Evolutionary conservation across 2,797 vertebrate genomes (phyloP).

Genomic region (Nannoperca australis): DNA sequence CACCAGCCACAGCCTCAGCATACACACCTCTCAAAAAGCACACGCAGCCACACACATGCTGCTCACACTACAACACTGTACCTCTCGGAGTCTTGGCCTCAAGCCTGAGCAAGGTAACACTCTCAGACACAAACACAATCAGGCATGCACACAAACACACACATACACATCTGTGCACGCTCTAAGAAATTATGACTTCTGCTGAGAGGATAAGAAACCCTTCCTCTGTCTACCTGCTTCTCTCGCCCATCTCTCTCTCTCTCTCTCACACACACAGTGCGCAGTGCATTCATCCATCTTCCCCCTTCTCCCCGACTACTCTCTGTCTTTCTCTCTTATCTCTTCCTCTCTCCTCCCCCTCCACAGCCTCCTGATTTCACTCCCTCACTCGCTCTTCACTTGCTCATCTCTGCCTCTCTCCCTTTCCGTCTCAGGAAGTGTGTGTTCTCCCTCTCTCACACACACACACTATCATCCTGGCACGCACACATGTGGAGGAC

Average conservation of each 20-base stretch:
- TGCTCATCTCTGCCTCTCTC: constrained; percentile 73
- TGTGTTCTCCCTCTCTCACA: constrained; percentile 65
- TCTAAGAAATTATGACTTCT: constrained; percentile 78
- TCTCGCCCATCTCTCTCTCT: constrained; percentile 69
- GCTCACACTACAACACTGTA: constrained; percentile 57
- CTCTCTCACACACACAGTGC: constrained; percentile 55
- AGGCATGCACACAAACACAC: constrained; percentile 47
- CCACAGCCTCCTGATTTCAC: constrained; percentile 78
- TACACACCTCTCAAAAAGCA: constrained; percentile 51
- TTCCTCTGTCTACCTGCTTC: constrained; percentile 76
- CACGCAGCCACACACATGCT: constrained; percentile 28
- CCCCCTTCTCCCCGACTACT: constrained; percentile 73
- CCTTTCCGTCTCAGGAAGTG: constrained; percentile 75
- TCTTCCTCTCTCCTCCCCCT: constrained; percentile 76
- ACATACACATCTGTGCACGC: constrained; percentile 71
- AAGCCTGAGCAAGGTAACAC: constrained; percentile 70
- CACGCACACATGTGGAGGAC: constrained; percentile 54
- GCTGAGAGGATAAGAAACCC: constrained; percentile 78
- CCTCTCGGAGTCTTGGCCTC: constrained; percentile 69
- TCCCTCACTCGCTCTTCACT: constrained; percentile 68
- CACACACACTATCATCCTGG: constrained; percentile 46
- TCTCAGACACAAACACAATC: constrained; percentile 65
- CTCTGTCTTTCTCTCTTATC: constrained; percentile 81
- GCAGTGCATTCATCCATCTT: constrained; percentile 80
- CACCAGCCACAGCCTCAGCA: constrained; percentile 77